Conservation (phyloP, 2,888 invertebrate species). For the Tanytarsus gracilentus region DNA sequence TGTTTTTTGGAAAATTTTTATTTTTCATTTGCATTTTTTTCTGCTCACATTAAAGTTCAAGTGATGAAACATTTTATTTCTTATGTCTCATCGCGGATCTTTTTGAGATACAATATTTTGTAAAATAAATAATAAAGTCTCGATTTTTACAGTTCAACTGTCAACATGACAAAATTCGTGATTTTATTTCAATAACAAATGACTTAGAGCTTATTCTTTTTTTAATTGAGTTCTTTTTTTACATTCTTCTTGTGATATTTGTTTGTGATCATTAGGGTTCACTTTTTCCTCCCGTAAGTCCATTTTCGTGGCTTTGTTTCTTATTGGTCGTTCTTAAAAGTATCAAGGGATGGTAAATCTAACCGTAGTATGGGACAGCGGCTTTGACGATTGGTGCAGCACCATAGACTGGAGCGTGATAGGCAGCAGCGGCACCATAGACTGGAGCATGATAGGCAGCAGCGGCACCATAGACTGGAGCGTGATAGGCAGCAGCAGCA, state of each 20-base stretch:
- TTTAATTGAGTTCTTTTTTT: not conserved
- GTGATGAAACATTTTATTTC: too few species aligned
- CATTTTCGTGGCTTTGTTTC: too few species aligned
- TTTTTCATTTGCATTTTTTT: too few species aligned
- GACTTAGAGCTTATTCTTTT: not conserved
- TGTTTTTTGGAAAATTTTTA: too few species aligned
- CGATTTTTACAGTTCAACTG: not conserved
- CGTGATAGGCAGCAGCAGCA: conserved; percentile 2
- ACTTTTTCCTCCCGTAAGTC: too few species aligned
- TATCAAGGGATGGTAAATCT: conserved; percentile 27
- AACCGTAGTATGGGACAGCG: conserved; percentile 28
- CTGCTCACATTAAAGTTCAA: too few species aligned
- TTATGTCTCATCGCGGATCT: not conserved
- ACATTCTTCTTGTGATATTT: not conserved
- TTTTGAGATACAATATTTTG: not conserved
- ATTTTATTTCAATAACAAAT: not conserved
- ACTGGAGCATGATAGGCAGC: conserved; percentile 20
- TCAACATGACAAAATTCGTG: not conserved
- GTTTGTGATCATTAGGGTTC: too few species aligned
- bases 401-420: conserved; percentile 23
- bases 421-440: conserved; percentile 30
- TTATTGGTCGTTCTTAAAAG: not conserved
- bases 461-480: not conserved
- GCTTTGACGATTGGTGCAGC: conserved; percentile 32
- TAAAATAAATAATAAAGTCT: not conserved